Base-by-base conservation (phyloP, 1,140 invertebrate species). In the Scaptomyza montana region DNA sequence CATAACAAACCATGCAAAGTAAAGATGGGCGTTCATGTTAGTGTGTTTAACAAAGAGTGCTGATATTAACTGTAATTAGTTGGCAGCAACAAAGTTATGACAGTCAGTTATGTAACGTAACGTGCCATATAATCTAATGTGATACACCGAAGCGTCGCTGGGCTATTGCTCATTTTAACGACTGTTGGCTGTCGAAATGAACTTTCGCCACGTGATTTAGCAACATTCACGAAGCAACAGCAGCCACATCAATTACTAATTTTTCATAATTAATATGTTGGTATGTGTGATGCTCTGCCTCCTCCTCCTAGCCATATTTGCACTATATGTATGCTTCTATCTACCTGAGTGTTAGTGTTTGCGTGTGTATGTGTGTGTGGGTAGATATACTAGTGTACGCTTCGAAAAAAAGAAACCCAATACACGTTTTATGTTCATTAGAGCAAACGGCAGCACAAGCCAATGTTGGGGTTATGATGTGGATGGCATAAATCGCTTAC, bases 161-260 rank as follows among this genome's bases (percentile, higher is more conserved):
- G 55, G 41, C 43, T 76, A 82, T 82, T 73, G 67, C 63, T 82
- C 64, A 76, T 76, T 79, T 79, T 84, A 82, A 82, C 79, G 80
- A 51, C 56, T 30, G 33, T 12, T 7, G 64, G 10, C 66, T 84
- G 72, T 69, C 72, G 67, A 84, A 79, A 84, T 82, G 63, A 84
- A 84, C 80, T 82, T 84, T 84, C 61, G 59, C 77, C 80, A 84
- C 80, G 76, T 82, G 71, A 84, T 76, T 84, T 76, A 41, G 54
- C 69, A 67, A 61, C 68, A 71, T 65, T 33, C 68, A 49, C 57
- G 36, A 33, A 33, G 3, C 45, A 39, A 71, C 43, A 64, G 33
- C 33, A 36, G 43, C 71, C 75, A 79, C 76, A 82, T 82, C 80
- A 82, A 85, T 82, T 79, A 69, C 78, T 82, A 84, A 75, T 82